Conservation (phyloP, 2,797 vertebrate genomes). For the Rallus crepitans region DNA sequence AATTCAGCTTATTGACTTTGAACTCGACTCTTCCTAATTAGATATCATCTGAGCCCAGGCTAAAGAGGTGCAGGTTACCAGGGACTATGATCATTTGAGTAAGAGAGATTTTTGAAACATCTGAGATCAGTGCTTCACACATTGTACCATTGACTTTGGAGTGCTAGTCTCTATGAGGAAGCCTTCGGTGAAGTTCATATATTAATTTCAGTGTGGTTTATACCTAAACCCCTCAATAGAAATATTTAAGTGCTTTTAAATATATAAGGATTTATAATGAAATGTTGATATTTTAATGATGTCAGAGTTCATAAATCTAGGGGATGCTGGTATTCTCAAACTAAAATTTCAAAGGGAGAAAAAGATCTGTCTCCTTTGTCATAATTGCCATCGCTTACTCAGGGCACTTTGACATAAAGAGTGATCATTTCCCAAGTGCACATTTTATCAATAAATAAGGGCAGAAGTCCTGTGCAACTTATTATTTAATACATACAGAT, state of each 20-base stretch:
- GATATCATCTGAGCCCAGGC: neutral
- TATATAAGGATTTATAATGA: conserved; percentile 43
- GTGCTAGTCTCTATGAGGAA: neutral
- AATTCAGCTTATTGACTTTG: neutral
- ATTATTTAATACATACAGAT: neutral
- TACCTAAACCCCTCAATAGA: neutral
- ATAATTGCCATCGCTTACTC: neutral
- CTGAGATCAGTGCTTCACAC: neutral
- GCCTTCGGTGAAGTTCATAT: neutral
- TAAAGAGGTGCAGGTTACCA: neutral
- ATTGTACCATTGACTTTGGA: neutral
- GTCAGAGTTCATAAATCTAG: conserved; percentile 51
- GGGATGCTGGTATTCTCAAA: conserved; percentile 21
- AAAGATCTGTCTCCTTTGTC: conserved; percentile 54
- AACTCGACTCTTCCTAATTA: neutral
- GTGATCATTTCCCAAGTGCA: conserved; percentile 17
- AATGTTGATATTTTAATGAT: conserved; percentile 46
- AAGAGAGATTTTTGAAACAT: neutral
- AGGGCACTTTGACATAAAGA: conserved; percentile 48
- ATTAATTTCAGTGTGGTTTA: neutral
- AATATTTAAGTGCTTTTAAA: conserved; percentile 23
- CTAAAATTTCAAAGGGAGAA: conserved; percentile 10
- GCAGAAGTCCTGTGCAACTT: neutral
- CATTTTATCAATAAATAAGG: conserved; percentile 43
- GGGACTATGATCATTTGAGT: neutral